Base-by-base conservation (phyloP, 2,797 vertebrate species). In the Fistularia commersonii region DNA sequence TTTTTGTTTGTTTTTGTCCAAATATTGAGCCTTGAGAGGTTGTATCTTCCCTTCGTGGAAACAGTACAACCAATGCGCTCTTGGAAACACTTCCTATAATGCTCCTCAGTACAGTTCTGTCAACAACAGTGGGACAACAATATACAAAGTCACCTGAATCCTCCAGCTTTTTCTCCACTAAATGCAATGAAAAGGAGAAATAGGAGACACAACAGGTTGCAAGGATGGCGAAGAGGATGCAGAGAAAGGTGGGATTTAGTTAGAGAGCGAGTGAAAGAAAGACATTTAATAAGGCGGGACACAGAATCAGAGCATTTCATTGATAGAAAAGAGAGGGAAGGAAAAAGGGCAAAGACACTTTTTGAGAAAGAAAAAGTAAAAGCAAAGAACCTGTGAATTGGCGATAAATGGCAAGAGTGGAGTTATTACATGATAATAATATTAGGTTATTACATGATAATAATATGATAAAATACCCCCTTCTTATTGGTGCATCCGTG, bases 81-180 rank as follows among this genome's bases (percentile, higher is more conserved):
- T 23, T 2, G 4, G 23, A 23, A 23, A 23, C 23, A 23, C 23
- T 23, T 23, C 23, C 23, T 23, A 23, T 23, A 23, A 23, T 4
- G 23, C 23, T 23, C 23, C 23, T 23, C 23, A 4, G 23, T 23
- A 23, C 13, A 11, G 11, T 12, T 8, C n/a, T 11, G 32, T 3
- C 11, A 12, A 34, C 32, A 7, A 7, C 8, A 7, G 13, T 7
- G 13, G 3, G 3, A 34, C 32, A 13, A 47, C 10, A 5, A 47
- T 12, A 47, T 32, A n/a, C 32, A 35, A 43, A 14, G 23, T 97
- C 93, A 96, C 93, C 93, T 97, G 92, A 83, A 15, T 95, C 92
- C 92, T 93, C 93, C 77, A 90, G 89, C 90, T 93, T 73, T 78
- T 77, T 83, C 86, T 96, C 92, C 91, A 91, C 93, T 92, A 92